These are phyloP conservation scores for Oreortyx pictus DNA, from an alignment of 2,797 vertebrate species.

Conservation along the genomic window DNA sequence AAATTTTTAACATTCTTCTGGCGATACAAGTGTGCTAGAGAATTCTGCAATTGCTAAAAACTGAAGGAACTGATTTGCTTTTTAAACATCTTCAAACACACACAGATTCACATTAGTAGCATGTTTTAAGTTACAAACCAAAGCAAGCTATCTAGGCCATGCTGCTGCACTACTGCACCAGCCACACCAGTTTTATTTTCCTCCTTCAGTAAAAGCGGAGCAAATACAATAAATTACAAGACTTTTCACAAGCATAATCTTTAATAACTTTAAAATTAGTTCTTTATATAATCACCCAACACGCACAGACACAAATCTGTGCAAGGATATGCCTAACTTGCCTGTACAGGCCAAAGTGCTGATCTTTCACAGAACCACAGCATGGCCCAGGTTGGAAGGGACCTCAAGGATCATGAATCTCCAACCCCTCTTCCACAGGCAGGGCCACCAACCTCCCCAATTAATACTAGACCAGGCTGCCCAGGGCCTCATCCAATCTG, in stretches of 20 bases:
- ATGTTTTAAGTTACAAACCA: background rate
- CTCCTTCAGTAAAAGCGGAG: background rate
- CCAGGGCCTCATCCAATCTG: too few relatives aligned
- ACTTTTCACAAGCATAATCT: background rate
- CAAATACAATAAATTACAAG: background rate
- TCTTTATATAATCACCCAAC: conserved; percentile 1
- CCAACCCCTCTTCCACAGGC: too few relatives aligned
- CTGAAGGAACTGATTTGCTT: background rate
- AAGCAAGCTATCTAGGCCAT: background rate
- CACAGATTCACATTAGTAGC: background rate
- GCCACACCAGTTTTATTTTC: background rate
- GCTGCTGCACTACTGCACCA: background rate
- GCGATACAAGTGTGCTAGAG: rapidly evolving
- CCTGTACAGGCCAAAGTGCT: background rate
- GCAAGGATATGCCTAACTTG: background rate
- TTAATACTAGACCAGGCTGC: too few relatives aligned
- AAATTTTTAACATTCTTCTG: conserved; percentile 6
- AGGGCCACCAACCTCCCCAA: too few relatives aligned
- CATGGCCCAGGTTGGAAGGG: too few relatives aligned
- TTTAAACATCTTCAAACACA: background rate
- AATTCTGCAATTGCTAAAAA: background rate
- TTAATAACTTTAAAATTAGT: background rate
- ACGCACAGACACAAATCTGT: background rate
- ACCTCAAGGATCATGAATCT: too few relatives aligned
- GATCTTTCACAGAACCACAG: background rate